Conservation (phyloP, 2,888 invertebrate genomes). For the Halictus ligatus region DNA sequence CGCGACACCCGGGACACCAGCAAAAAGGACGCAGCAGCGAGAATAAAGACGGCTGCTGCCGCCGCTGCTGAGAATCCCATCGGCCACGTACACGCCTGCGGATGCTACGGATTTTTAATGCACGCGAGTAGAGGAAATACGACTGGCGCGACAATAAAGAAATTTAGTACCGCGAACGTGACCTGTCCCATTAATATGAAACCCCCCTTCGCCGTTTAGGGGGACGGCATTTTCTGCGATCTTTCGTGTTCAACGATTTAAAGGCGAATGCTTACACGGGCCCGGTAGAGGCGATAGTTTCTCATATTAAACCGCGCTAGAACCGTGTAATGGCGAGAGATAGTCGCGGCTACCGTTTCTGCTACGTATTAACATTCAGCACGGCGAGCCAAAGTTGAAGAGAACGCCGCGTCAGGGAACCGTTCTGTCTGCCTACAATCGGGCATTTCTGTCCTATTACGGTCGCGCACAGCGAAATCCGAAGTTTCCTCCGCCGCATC, state of each 20-base stretch:
- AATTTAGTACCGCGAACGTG: not conserved
- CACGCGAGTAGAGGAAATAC: not conserved
- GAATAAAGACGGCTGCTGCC: not conserved
- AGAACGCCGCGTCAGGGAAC: constrained; percentile 57
- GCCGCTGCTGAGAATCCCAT: not conserved
- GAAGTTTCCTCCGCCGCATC: constrained; percentile 12
- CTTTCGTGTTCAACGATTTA: not conserved
- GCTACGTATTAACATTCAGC: constrained; percentile 66
- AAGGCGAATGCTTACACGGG: not conserved
- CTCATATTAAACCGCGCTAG: constrained; percentile 26
- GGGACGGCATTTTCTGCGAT: too few species aligned
- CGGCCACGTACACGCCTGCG: not conserved
- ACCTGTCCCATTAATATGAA: not conserved
- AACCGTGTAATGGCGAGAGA: constrained; percentile 21
- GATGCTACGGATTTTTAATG: not conserved
- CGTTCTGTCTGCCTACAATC: constrained; percentile 66
- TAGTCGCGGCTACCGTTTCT: constrained; percentile 53
- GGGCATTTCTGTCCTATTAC: constrained; percentile 63
- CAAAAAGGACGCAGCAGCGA: not conserved
- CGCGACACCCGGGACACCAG: not conserved
- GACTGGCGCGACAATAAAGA: not conserved
- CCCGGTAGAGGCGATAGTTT: constrained; percentile 4
- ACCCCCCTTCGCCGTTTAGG: too few species aligned
- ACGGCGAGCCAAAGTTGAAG: constrained; percentile 44
- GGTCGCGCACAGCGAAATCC: constrained; percentile 20